Evolutionary conservation across 2,888 invertebrate species (phyloP), one percentile per base, ranked within the genome.

Genomic region (Callosobruchus maculatus): DNA sequence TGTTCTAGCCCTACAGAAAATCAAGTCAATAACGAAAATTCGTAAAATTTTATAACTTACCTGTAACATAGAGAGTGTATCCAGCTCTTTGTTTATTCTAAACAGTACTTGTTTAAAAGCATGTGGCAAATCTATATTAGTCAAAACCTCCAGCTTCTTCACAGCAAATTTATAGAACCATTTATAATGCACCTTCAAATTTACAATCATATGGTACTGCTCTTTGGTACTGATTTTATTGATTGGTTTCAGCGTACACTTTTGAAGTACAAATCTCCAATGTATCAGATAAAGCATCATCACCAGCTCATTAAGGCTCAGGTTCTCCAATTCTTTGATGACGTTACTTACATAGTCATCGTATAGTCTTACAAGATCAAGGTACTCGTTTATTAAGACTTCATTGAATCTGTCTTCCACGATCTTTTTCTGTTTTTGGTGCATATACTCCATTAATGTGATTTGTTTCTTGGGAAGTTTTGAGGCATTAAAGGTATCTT

Each of bases 111-210:
- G 1, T 49, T 13, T 49, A 49, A 49, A 13, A 49, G 4, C 49
- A 13, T 49, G 49, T 49, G 49, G 49, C 49, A 49, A 49, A 13
- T 49, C 49, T 49, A 49, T 13, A 49, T 77, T 22, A 0, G 70
- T 67, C 13, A 49, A 13, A 49, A 49, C 9, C 49, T 49, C 49
- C 2, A 87, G 70, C 68, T 80, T 83, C 31, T 83, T 82, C 0
- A 92, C 81, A 22, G 92, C 86, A 85, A 91, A 89, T 83, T 95
- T 95, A 21, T 89, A 86, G 67, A 95, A 84, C 95, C 95, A 95
- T 84, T 92, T 93, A 80, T 91, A 93, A 83, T 95, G 94, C 18
- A 94, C 88, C 78, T 90, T 88, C 0, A 95, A 82, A 72, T 91
- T 88, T n/a, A 91, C 90, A 68, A 91, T 85, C 0, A 92, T 86